A percentile compares a stretch with the other conserved stretches of the same genome.
Conservation (phyloP, 1,140 invertebrate species). For the Phenacoccus solenopsis region DNA sequence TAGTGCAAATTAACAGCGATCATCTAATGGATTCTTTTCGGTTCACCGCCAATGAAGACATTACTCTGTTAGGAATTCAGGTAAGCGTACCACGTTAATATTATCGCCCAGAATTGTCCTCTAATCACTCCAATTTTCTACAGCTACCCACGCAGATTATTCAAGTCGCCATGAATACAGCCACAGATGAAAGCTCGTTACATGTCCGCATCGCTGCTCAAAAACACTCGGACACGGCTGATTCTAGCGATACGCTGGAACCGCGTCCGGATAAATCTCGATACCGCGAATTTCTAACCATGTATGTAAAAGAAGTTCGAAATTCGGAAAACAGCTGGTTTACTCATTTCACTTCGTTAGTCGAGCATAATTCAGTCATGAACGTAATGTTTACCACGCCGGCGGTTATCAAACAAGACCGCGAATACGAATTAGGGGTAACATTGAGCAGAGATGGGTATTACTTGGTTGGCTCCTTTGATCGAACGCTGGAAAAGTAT, state of each 20-base stretch:
- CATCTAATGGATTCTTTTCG: conserved; percentile 21
- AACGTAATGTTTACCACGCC: conserved; percentile 65
- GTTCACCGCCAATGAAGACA: conserved; percentile 21
- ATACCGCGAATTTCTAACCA: conserved; percentile 20
- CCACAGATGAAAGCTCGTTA: conserved; percentile 32
- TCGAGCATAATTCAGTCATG: conserved; percentile 47
- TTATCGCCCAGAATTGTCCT: neutral
- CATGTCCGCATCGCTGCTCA: conserved; percentile 30
- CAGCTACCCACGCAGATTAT: conserved; percentile 43
- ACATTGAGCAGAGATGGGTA: neutral
- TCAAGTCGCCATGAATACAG: conserved; percentile 39
- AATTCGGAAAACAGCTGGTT: conserved; percentile 31
- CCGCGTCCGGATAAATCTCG: conserved; percentile 34
- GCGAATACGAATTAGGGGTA: conserved; percentile 1
- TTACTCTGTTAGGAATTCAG: conserved; percentile 22
- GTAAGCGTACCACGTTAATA: neutral
- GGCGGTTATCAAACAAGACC: conserved; percentile 30
- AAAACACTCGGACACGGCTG: neutral
- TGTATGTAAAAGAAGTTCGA: conserved; percentile 28
- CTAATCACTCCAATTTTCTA: neutral
- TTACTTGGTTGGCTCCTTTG: neutral
- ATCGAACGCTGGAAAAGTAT: neutral
- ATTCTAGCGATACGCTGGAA: conserved; percentile 26
- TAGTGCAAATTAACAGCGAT: conserved; percentile 30
- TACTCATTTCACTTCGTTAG: conserved; percentile 31